These are phyloP conservation scores for Pleuronectes platessa DNA, from an alignment of 2,113 vertebrate species.

Conservation along the genomic window DNA sequence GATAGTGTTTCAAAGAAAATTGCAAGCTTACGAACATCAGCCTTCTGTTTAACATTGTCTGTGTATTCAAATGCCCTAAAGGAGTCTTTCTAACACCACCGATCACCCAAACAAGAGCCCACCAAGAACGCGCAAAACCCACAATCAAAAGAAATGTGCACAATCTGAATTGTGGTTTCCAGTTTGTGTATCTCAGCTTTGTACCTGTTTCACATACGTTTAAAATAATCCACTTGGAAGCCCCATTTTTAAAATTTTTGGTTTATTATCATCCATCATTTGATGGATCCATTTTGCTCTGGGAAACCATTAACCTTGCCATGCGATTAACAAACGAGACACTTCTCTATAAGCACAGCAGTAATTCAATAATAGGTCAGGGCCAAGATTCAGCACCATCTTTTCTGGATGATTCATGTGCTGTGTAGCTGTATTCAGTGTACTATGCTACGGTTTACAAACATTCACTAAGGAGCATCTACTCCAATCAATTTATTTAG, in stretches of 20 bases:
- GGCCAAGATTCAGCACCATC: neutral
- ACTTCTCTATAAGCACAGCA: neutral
- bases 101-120: neutral
- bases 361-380: neutral
- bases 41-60: slow-evolving; percentile 9
- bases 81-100: slow-evolving; percentile 1
- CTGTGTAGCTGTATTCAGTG: neutral
- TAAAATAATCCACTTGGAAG: neutral
- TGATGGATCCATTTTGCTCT: neutral
- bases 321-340: slow-evolving; percentile 11
- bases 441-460: neutral
- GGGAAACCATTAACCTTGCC: neutral
- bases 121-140: neutral
- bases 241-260: neutral
- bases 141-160: too few species aligned
- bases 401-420: neutral
- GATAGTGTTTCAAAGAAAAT: slow-evolving; percentile 24
- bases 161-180: too few species aligned
- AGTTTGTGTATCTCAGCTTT: too few species aligned
- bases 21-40: slow-evolving; percentile 25
- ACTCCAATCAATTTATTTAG: neutral
- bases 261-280: neutral
- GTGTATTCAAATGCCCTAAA: neutral
- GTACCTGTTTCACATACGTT: neutral
- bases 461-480: neutral